Evolutionary conservation across 2,888 invertebrate species (phyloP).

Genomic region (Noctua janthina): DNA sequence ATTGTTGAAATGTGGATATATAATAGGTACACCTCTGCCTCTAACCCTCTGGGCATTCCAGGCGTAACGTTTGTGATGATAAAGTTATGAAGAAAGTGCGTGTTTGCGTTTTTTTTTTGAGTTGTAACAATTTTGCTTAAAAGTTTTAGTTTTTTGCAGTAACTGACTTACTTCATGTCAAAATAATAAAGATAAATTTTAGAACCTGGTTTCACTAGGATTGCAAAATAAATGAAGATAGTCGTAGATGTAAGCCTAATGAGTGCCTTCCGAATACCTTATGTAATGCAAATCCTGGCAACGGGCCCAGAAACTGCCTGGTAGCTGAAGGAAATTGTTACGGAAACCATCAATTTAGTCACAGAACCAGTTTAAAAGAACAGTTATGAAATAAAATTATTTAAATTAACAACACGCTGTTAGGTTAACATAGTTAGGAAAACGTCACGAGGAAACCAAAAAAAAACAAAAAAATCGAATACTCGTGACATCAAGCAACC

Average conservation of each 20-base stretch:
- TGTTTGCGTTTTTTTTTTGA: not conserved
- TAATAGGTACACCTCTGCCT: too few species aligned
- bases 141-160: not conserved
- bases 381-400: not conserved
- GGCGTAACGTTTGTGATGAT: too few species aligned
- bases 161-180: not conserved
- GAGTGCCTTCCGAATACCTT: conserved; percentile 42
- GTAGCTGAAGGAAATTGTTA: conserved; percentile 23
- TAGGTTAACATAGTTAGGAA: not conserved
- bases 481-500: too few species aligned
- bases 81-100: not conserved
- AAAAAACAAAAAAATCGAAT: too few species aligned
- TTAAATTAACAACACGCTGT: not conserved
- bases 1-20: too few species aligned
- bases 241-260: conserved; percentile 17
- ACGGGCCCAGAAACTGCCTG: conserved; percentile 12
- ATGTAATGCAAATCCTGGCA: conserved; percentile 33
- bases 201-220: not conserved
- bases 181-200: not conserved
- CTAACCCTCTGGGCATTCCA: too few species aligned
- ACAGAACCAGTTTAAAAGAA: not conserved
- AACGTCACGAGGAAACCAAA: not conserved
- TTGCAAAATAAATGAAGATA: conserved; percentile 16
- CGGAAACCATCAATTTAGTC: conserved; percentile 7
- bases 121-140: not conserved